phyloP scores from a whole-genome alignment of 2,113 vertebrate species.

The Pholis gunnellus region DNA sequence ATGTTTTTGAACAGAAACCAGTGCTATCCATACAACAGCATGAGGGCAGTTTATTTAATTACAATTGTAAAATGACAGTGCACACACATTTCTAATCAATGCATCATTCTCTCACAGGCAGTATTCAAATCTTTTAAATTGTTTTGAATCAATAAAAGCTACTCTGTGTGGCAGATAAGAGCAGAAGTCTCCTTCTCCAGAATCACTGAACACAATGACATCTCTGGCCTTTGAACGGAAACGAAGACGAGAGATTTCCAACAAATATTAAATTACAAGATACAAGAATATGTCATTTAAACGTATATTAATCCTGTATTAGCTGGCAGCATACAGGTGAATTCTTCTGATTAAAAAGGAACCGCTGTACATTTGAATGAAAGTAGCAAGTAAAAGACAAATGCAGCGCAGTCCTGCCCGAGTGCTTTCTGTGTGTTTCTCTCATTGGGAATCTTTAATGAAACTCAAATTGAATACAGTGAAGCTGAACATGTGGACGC shows the following conservation, averaged over 20 bases:
- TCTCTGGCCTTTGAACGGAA: conserved; percentile 12
- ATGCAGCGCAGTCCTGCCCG: conserved; percentile 15
- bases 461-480: conserved; percentile 11
- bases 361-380: conserved; percentile 16
- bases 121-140: conserved; percentile 60
- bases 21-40: conserved; percentile 47
- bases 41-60: conserved; percentile 76
- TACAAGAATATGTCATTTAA: conserved; percentile 42
- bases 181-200: conserved; percentile 24
- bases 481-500: conserved; percentile 5
- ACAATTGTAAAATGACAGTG: conserved; percentile 70
- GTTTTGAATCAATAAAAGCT: conserved; percentile 63
- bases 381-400: conserved; percentile 11
- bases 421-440: conserved; percentile 36
- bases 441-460: conserved; percentile 13
- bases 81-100: conserved; percentile 64
- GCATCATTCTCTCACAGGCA: conserved; percentile 75
- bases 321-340: conserved; percentile 39
- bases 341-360: conserved; percentile 30
- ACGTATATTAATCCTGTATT: conserved; percentile 2
- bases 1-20: conserved; percentile 8
- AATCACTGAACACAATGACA: conserved; percentile 35
- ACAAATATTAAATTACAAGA: conserved; percentile 54
- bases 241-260: neutral
- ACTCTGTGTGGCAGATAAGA: conserved; percentile 57